phyloP scores from a whole-genome alignment of 2,888 invertebrate genomes.

The Napeogenes sylphis region DNA sequence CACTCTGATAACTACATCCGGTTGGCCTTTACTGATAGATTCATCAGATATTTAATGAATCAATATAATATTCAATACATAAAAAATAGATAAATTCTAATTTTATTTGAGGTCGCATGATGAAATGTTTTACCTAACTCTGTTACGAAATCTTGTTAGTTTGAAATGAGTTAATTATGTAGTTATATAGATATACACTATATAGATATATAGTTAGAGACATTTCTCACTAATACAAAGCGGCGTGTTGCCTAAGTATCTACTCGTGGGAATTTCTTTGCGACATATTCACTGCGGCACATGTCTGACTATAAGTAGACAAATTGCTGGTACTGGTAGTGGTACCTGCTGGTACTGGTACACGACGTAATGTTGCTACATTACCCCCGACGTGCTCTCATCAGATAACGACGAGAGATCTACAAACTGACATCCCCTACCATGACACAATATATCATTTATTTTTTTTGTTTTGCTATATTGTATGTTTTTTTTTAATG shows the following conservation, averaged over 20 bases:
- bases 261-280: slow-evolving; percentile 18
- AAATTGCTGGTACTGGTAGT: slow-evolving; percentile 14
- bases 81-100: not conserved
- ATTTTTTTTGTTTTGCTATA: no score
- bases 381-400: slow-evolving; percentile 14
- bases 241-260: not conserved
- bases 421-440: not conserved
- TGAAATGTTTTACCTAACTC: not conserved
- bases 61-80: slow-evolving; percentile 27
- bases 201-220: no score
- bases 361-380: slow-evolving; percentile 23
- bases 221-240: no score
- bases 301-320: slow-evolving; percentile 16
- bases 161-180: no score
- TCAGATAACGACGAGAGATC: slow-evolving; percentile 4
- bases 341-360: slow-evolving; percentile 7
- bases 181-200: no score
- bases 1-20: slow-evolving; percentile 32
- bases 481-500: no score
- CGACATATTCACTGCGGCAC: slow-evolving; percentile 9
- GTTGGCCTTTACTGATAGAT: slow-evolving; percentile 29
- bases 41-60: slow-evolving; percentile 25
- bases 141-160: no score
- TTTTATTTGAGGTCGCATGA: not conserved
- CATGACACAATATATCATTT: no score